Evolutionary conservation across 2,113 vertebrate species (phyloP).

Genomic region (Pholis gunnellus): DNA sequence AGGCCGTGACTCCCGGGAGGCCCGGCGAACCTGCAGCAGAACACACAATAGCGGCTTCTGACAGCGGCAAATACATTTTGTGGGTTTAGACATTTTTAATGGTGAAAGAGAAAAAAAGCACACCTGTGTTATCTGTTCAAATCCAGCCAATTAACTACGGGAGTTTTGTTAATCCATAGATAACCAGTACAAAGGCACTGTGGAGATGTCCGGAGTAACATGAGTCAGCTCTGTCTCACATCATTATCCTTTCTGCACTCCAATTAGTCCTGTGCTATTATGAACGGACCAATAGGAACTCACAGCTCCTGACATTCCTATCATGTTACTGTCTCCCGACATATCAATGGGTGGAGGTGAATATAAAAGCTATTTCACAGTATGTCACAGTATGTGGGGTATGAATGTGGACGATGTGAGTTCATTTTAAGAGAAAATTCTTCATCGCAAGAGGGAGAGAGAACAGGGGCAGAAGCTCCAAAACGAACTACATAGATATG

Average conservation of each 20-base stretch:
- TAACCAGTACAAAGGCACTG: constrained; percentile 34
- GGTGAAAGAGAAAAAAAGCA: neutral
- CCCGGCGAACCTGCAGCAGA: neutral
- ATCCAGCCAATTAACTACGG: constrained; percentile 43
- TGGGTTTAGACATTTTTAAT: constrained; percentile 15
- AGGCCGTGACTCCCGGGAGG: constrained; percentile 10
- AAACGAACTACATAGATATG: constrained; percentile 8
- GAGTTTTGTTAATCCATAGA: constrained; percentile 53
- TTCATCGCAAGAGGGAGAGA: constrained; percentile 27
- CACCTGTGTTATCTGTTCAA: constrained; percentile 26
- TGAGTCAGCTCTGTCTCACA: constrained; percentile 41
- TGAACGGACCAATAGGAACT: constrained; percentile 34
- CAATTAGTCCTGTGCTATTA: constrained; percentile 53
- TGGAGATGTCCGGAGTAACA: constrained; percentile 32
- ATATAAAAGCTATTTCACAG: constrained; percentile 2
- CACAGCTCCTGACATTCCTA: constrained; percentile 44
- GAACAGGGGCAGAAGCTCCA: neutral
- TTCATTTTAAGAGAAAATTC: constrained; percentile 47
- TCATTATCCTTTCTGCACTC: constrained; percentile 53
- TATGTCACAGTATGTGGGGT: constrained; percentile 26
- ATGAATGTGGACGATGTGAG: constrained; percentile 62
- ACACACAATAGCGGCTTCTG: constrained; percentile 13
- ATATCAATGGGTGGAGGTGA: constrained; percentile 34
- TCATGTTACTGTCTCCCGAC: constrained; percentile 43
- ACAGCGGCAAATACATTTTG: neutral